Percentiles rank a stretch among this genome's conserved stretches.
phyloP scores from a whole-genome alignment of 2,888 invertebrate species.

The Trachelus iudaicus region DNA sequence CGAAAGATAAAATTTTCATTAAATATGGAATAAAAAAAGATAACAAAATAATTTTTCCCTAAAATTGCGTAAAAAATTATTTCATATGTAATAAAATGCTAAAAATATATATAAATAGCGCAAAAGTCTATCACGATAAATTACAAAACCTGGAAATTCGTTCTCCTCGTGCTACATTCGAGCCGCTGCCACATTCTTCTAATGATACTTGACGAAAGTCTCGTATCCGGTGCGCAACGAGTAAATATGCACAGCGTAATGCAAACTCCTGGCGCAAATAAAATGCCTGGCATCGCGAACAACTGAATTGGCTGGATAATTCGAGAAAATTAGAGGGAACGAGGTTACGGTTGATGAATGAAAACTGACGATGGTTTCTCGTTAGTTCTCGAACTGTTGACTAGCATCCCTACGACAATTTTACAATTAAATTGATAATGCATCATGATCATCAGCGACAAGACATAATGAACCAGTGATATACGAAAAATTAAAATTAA shows the following conservation, averaged over 20 bases:
- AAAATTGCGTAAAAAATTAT: neutral
- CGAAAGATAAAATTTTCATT: neutral
- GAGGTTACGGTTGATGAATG: neutral
- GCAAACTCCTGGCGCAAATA: neutral
- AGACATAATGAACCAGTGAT: neutral
- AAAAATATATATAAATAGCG: neutral
- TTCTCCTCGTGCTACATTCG: neutral
- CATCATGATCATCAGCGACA: neutral
- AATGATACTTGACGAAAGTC: neutral
- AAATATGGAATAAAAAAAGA: neutral
- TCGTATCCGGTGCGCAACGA: neutral
- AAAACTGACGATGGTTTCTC: neutral
- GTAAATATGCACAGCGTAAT: neutral
- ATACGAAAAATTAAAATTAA: no score
- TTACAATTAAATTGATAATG: neutral
- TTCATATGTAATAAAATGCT: neutral
- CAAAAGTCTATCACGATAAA: neutral
- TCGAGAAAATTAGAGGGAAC: conserved; percentile 1
- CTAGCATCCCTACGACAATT: neutral
- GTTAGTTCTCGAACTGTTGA: neutral
- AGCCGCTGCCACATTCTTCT: neutral
- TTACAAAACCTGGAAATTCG: neutral
- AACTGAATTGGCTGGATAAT: neutral
- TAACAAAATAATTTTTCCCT: neutral
- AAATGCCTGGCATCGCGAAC: neutral